These are phyloP conservation scores for Lordiphosa andalusiaca DNA, from an alignment of 2,888 invertebrate genomes.

Conservation along the genomic window DNA sequence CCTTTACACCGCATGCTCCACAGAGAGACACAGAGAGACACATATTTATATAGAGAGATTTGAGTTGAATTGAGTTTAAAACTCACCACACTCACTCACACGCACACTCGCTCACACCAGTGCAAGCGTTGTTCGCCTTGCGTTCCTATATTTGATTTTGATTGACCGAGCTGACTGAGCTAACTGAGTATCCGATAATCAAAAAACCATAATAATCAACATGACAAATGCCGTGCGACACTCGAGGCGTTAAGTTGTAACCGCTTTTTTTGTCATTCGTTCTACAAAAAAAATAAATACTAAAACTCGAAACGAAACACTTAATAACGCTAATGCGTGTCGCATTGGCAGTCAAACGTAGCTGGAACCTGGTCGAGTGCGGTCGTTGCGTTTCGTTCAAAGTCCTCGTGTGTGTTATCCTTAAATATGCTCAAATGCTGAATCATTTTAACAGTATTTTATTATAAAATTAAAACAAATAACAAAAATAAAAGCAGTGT, in stretches of 20 bases:
- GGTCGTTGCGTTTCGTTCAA: conserved; percentile 24
- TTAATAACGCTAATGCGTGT: conserved; percentile 47
- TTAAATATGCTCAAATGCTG: conserved; percentile 18
- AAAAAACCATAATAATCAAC: conserved; percentile 65
- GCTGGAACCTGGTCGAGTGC: conserved; percentile 43
- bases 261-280: conserved; percentile 22
- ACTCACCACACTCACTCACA: conserved; percentile 62
- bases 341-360: conserved; percentile 59
- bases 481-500: conserved; percentile 13
- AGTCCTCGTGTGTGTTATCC: conserved; percentile 21
- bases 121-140: conserved; percentile 7
- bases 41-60: conserved; percentile 10
- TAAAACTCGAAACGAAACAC: conserved; percentile 18
- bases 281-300: conserved; percentile 10
- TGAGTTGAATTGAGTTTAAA: conserved; percentile 53
- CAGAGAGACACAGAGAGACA: not conserved
- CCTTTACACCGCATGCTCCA: not conserved
- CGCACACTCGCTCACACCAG: conserved; percentile 23
- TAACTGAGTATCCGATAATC: conserved; percentile 35
- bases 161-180: conserved; percentile 19
- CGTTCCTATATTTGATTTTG: conserved; percentile 22
- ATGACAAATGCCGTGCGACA: conserved; percentile 66
- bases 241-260: conserved; percentile 58
- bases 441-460: not conserved
- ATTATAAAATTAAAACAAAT: conserved; percentile 19